Conservation (phyloP, 2,888 invertebrate genomes). For the Hololepta plana region DNA sequence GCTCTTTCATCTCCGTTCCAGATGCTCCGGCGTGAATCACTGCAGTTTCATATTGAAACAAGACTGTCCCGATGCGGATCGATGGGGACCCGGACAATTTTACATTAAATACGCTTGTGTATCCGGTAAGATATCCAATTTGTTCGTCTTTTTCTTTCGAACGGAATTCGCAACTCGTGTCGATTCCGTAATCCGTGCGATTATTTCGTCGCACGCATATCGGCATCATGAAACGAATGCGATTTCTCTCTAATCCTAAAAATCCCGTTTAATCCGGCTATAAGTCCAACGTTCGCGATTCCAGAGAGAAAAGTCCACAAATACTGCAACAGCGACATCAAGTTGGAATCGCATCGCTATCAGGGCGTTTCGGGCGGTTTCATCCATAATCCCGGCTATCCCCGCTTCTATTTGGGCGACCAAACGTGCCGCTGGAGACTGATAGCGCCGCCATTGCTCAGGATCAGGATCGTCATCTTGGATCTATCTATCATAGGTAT, state of each 20-base stretch:
- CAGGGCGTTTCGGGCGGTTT: conserved; percentile 36
- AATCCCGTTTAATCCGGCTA: too few species aligned
- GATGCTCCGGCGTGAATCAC: conserved; percentile 58
- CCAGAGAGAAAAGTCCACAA: conserved; percentile 27
- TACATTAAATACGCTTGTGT: conserved; percentile 56
- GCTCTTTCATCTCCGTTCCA: too few species aligned
- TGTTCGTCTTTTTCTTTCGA: too few species aligned
- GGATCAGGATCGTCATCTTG: conserved; percentile 42
- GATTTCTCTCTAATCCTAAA: too few species aligned
- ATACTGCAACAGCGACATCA: conserved; percentile 31
- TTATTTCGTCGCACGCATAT: too few species aligned
- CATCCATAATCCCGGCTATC: conserved; percentile 55
- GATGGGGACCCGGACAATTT: conserved; percentile 47
- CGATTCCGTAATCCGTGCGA: too few species aligned
- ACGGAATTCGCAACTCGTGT: too few species aligned
- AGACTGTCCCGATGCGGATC: conserved; percentile 42
- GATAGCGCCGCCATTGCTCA: conserved; percentile 39
- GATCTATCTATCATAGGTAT: conserved; percentile 55
- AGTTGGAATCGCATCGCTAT: conserved; percentile 22
- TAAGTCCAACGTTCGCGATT: too few species aligned
- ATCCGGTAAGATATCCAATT: conserved; percentile 53
- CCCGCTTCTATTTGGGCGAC: conserved; percentile 51
- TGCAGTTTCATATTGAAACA: conserved; percentile 49
- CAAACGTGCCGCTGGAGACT: conserved; percentile 49
- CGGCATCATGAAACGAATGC: too few species aligned